Conservation (phyloP, 2,797 vertebrate genomes). For the Peromyscus melanophrys region DNA sequence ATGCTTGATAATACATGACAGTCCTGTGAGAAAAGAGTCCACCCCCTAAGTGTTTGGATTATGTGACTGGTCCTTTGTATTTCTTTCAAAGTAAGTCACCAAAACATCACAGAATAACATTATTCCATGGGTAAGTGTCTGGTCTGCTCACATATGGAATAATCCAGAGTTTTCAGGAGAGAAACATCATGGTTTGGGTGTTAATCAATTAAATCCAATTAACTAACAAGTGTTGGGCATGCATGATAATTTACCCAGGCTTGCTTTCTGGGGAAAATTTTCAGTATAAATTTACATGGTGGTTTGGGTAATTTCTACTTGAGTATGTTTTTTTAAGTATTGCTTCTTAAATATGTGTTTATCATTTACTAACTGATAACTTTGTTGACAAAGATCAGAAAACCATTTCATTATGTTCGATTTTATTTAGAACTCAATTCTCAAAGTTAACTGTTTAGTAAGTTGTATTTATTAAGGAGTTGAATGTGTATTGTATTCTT, state of each 20-base stretch:
- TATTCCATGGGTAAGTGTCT: constrained; percentile 68
- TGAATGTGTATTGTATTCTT: neutral
- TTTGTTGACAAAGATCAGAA: neutral
- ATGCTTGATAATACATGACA: constrained; percentile 72
- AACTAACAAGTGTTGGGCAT: neutral
- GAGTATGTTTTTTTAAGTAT: constrained; percentile 3
- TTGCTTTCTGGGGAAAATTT: constrained; percentile 14
- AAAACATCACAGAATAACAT: constrained; percentile 63
- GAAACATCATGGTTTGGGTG: neutral
- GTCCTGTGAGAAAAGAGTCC: constrained; percentile 64
- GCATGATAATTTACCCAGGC: constrained; percentile 22
- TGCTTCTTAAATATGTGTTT: constrained; percentile 22
- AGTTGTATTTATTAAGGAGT: constrained; percentile 6
- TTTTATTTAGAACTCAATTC: constrained; percentile 35
- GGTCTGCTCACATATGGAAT: constrained; percentile 57
- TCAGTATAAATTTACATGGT: neutral
- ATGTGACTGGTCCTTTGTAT: constrained; percentile 70
- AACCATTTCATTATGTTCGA: neutral
- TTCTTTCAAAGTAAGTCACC: constrained; percentile 75
- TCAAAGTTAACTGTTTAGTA: constrained; percentile 13
- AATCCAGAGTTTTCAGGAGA: constrained; percentile 55
- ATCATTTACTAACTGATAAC: constrained; percentile 26
- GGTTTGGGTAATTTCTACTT: neutral
- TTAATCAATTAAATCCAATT: neutral
- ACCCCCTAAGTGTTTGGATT: constrained; percentile 62